phyloP scores from a whole-genome alignment of 2,888 invertebrate species.

The Tolmerus cingulatus region DNA sequence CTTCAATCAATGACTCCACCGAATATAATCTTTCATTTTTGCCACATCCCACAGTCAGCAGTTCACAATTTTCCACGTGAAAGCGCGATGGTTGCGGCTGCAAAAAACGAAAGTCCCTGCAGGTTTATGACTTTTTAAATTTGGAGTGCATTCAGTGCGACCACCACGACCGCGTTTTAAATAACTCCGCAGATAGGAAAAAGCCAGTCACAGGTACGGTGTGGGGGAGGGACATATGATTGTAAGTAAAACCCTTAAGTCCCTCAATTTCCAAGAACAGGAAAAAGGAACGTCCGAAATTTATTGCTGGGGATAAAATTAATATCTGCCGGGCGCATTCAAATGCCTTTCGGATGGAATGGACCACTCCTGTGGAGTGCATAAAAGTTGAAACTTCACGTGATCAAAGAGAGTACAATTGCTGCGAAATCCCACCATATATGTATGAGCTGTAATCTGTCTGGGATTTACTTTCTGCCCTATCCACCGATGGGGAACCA shows the following conservation, averaged over 20 bases:
- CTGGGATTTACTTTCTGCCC: slow-evolving; percentile 17
- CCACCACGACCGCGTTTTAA: background rate
- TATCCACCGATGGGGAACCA: background rate
- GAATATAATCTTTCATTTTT: background rate
- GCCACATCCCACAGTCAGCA: background rate
- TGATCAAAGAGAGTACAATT: slow-evolving; percentile 12
- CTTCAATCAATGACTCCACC: background rate
- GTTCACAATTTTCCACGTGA: background rate
- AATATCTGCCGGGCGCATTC: background rate
- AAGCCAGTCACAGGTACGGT: background rate
- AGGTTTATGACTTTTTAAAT: background rate
- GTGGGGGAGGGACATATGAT: background rate
- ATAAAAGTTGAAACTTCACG: slow-evolving; percentile 13
- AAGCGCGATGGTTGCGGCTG: background rate
- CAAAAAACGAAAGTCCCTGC: background rate
- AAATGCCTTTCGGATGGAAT: background rate
- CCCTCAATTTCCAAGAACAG: background rate
- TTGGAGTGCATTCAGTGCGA: background rate
- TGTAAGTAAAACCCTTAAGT: background rate
- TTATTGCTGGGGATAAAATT: slow-evolving; percentile 1
- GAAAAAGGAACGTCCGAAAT: background rate
- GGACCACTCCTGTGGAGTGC: background rate
- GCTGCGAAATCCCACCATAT: background rate
- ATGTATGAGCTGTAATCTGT: slow-evolving; percentile 18
- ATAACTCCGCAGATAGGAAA: background rate